phyloP scores from a whole-genome alignment of 2,888 invertebrate genomes.

The Plagodis dolabraria region DNA sequence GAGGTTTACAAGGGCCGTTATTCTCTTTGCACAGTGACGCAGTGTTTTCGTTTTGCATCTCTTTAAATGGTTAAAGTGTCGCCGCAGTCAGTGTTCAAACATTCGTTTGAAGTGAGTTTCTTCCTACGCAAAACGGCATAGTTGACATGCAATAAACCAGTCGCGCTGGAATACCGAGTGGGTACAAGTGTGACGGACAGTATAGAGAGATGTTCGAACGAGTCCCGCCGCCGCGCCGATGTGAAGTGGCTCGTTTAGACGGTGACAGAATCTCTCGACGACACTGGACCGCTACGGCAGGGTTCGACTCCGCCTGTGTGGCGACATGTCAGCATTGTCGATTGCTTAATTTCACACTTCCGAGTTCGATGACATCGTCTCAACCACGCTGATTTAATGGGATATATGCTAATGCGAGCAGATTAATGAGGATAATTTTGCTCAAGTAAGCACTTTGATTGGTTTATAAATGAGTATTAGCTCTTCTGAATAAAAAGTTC shows the following conservation, averaged over 20 bases:
- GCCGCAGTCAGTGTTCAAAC: conserved; percentile 30
- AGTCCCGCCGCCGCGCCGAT: conserved; percentile 47
- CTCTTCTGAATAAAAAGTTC: too few species aligned
- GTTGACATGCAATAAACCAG: conserved; percentile 58
- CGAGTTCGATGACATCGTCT: conserved; percentile 35
- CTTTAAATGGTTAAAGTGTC: conserved; percentile 33
- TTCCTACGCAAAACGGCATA: conserved; percentile 51
- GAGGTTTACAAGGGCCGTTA: conserved; percentile 51
- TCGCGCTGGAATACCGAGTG: conserved; percentile 47
- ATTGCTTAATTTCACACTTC: conserved; percentile 40
- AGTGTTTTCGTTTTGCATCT: conserved; percentile 40
- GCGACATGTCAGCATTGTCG: conserved; percentile 33
- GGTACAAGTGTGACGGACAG: conserved; percentile 40
- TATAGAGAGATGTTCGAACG: conserved; percentile 49
- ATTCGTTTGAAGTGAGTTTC: conserved; percentile 43
- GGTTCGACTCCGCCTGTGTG: conserved; percentile 44
- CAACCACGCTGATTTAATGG: conserved; percentile 21
- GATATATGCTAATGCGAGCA: conserved; percentile 17
- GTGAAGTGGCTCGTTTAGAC: conserved; percentile 50
- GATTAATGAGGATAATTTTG: not conserved
- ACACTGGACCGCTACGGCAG: conserved; percentile 46
- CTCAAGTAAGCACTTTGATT: too few species aligned
- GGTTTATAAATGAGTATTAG: too few species aligned
- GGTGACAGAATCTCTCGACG: conserved; percentile 53
- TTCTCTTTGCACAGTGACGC: conserved; percentile 41